A percentile compares a stretch with the other conserved stretches of the same genome.
These are phyloP conservation scores for Murina feae DNA, from an alignment of 2,113 vertebrate genomes.

Conservation along the genomic window DNA sequence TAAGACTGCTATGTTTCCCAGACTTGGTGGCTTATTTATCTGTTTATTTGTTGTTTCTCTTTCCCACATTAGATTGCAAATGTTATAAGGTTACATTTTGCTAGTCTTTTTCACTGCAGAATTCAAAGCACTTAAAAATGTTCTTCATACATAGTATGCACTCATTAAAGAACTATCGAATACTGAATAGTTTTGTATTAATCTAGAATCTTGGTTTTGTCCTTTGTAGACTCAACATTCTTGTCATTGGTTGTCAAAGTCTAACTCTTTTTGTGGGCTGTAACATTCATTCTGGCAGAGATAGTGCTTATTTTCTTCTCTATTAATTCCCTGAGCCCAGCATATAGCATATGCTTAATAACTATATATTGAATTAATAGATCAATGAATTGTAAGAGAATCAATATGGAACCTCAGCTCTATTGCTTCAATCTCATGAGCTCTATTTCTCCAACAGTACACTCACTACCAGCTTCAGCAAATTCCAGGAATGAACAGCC, in stretches of 20 bases:
- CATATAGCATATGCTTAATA: not conserved
- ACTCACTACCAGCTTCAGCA: not conserved
- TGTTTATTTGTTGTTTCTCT: not conserved
- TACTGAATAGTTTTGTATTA: not conserved
- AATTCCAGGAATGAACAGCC: constrained; percentile 38
- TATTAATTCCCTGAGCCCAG: not conserved
- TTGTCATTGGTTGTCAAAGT: not conserved
- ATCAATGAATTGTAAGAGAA: not conserved
- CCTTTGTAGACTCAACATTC: not conserved
- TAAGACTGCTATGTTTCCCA: too few species aligned
- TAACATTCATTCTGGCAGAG: not conserved
- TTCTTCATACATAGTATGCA: not conserved
- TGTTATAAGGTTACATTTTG: not conserved
- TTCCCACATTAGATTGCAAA: not conserved
- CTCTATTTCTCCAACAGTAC: not conserved
- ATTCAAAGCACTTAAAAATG: not conserved
- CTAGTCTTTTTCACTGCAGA: not conserved
- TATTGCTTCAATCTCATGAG: constrained; percentile 1
- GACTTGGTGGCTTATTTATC: too few species aligned
- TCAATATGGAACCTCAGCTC: not conserved
- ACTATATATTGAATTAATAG: constrained; percentile 2
- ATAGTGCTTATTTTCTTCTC: not conserved
- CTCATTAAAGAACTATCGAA: not conserved
- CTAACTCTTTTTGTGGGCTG: not conserved
- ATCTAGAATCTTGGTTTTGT: not conserved